A percentile compares a stretch with the other conserved stretches of the same genome.
These are phyloP conservation scores for Actinernus sp. DNA, from an alignment of 92 coral and sea anemone genomes.

Conservation along the genomic window DNA sequence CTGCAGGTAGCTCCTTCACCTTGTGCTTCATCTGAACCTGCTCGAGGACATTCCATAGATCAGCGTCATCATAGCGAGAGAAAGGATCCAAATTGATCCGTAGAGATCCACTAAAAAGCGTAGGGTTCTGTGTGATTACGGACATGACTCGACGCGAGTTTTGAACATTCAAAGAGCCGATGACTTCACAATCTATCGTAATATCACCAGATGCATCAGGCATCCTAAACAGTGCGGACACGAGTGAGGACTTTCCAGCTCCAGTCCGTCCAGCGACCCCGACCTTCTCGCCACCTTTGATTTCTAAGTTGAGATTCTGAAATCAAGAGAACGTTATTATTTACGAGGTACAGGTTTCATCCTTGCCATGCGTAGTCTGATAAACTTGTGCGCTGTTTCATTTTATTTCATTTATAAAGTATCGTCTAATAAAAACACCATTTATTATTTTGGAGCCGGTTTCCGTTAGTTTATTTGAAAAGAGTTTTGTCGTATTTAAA, in stretches of 20 bases:
- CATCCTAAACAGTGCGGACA: slow-evolving; percentile 92
- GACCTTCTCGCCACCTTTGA: slow-evolving; percentile 76
- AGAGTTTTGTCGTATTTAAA: too few species aligned
- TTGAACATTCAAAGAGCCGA: slow-evolving; percentile 70
- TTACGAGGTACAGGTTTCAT: too few species aligned
- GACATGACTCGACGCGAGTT: slow-evolving; percentile 87
- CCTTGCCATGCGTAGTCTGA: too few species aligned
- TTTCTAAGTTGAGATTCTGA: slow-evolving; percentile 38
- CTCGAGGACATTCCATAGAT: slow-evolving; percentile 84
- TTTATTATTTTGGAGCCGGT: too few species aligned
- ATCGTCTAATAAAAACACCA: too few species aligned
- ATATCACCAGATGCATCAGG: slow-evolving; percentile 90
- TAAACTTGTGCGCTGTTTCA: too few species aligned
- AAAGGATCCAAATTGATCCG: slow-evolving; percentile 87
- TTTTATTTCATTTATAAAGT: too few species aligned
- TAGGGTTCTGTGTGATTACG: slow-evolving; percentile 87
- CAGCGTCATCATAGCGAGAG: slow-evolving; percentile 74
- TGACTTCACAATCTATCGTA: slow-evolving; percentile 72
- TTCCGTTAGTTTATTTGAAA: too few species aligned
- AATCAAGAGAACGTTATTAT: background rate
- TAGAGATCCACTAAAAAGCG: slow-evolving; percentile 84
- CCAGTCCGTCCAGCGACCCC: slow-evolving; percentile 99
- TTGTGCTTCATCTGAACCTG: slow-evolving; percentile 91
- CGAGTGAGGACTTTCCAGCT: slow-evolving; percentile 96
- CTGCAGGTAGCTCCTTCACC: slow-evolving; percentile 72